Conservation (phyloP, 2,797 vertebrate species). For the Cyprinella venusta region DNA sequence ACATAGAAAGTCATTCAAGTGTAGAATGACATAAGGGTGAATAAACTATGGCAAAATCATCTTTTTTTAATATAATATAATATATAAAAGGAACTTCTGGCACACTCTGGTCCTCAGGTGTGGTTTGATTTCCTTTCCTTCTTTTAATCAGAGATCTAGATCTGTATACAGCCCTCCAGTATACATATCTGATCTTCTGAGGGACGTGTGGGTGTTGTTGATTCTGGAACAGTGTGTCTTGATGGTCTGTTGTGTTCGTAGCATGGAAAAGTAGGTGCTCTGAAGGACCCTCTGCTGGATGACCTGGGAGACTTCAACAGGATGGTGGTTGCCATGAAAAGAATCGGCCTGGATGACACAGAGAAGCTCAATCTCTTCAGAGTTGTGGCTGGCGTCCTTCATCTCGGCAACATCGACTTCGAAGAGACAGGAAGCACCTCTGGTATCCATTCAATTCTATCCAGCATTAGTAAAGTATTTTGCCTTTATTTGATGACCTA, state of each 20-base stretch:
- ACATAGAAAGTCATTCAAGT: neutral
- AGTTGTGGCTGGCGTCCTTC: slow-evolving; percentile 95
- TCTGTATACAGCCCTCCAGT: neutral
- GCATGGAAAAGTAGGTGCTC: slow-evolving; percentile 88
- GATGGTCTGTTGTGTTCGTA: slow-evolving; percentile 63
- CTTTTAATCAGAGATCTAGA: slow-evolving; percentile 26
- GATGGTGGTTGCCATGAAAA: slow-evolving; percentile 98
- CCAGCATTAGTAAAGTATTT: neutral
- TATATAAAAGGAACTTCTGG: neutral
- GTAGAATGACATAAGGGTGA: neutral
- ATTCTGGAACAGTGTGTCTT: neutral
- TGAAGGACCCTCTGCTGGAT: slow-evolving; percentile 94
- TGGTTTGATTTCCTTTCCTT: slow-evolving; percentile 13
- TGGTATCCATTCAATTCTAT: slow-evolving; percentile 73
- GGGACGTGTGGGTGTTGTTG: neutral
- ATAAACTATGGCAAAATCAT: neutral
- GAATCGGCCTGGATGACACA: slow-evolving; percentile 91
- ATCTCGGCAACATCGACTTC: slow-evolving; percentile 97
- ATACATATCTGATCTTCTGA: slow-evolving; percentile 10
- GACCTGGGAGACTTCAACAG: slow-evolving; percentile 95
- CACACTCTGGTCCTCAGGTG: slow-evolving; percentile 10
- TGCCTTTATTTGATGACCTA: neutral
- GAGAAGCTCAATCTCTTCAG: slow-evolving; percentile 98
- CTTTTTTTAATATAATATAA: neutral
- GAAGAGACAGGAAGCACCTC: slow-evolving; percentile 96